Conservation (phyloP, 2,888 invertebrate genomes). For the Platypus cylindrus region DNA sequence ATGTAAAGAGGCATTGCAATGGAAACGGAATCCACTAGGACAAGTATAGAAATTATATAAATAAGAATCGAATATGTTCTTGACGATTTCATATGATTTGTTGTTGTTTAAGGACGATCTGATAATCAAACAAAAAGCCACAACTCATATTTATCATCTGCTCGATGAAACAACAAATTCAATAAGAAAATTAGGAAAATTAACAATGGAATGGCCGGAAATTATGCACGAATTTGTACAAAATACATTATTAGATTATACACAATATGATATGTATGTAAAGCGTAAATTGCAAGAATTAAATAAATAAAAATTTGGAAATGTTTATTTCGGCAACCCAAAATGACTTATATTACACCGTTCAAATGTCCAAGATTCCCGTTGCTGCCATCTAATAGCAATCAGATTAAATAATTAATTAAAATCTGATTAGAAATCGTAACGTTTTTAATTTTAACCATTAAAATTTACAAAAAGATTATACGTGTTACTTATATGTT, state of each 20-base stretch:
- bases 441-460: too few relatives aligned
- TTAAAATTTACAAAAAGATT: too few relatives aligned
- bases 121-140: constrained; percentile 61
- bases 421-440: too few relatives aligned
- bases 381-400: too few relatives aligned
- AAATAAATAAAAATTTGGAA: constrained; percentile 20
- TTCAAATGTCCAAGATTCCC: too few relatives aligned
- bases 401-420: too few relatives aligned
- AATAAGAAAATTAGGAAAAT: constrained; percentile 58
- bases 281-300: constrained; percentile 50
- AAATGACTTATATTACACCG: too few relatives aligned
- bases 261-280: constrained; percentile 69
- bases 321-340: too few relatives aligned
- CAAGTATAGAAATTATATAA: constrained; percentile 31
- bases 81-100: not conserved
- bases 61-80: not conserved
- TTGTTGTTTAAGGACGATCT: constrained; percentile 47
- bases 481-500: too few relatives aligned
- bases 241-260: constrained; percentile 65
- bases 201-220: constrained; percentile 66
- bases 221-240: constrained; percentile 66
- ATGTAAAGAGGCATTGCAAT: constrained; percentile 76
- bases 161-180: constrained; percentile 65
- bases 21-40: constrained; percentile 48
- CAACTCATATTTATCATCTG: constrained; percentile 53